Conservation (phyloP, 2,797 vertebrate species). For the Octomys mimax region DNA sequence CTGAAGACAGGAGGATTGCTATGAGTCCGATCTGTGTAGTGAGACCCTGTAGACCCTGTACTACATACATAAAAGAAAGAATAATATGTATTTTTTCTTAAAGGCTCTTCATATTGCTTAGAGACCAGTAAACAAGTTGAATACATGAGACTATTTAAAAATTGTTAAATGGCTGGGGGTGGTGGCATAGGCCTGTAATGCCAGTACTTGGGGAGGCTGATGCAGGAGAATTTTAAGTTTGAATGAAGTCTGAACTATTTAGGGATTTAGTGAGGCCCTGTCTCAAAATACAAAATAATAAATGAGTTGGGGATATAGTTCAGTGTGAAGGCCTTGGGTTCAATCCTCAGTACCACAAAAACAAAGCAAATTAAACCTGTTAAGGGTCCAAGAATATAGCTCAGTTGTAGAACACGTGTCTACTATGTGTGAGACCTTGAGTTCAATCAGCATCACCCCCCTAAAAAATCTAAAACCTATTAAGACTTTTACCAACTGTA, state of each 20-base stretch:
- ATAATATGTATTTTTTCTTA: conserved; percentile 21
- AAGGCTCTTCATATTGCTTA: conserved; percentile 35
- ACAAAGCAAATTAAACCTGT: not conserved
- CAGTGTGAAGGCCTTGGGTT: not conserved
- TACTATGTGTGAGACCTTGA: not conserved
- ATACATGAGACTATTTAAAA: not conserved
- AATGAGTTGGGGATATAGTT: not conserved
- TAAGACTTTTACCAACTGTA: not conserved
- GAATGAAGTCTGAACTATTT: not conserved
- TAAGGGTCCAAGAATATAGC: not conserved
- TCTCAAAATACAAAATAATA: not conserved
- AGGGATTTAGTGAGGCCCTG: not conserved
- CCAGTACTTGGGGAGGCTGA: not conserved
- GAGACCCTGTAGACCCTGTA: no score
- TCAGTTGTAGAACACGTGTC: not conserved
- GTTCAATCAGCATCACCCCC: not conserved
- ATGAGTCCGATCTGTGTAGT: no score
- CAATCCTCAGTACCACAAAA: not conserved
- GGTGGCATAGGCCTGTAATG: not conserved
- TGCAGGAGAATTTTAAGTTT: not conserved
- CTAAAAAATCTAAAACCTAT: not conserved
- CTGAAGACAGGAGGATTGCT: no score
- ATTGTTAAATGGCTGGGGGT: not conserved
- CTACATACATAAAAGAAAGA: not conserved
- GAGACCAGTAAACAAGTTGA: conserved; percentile 50